Base-by-base conservation (phyloP, 2,888 invertebrate genomes). In the Xiphydria camelus region DNA sequence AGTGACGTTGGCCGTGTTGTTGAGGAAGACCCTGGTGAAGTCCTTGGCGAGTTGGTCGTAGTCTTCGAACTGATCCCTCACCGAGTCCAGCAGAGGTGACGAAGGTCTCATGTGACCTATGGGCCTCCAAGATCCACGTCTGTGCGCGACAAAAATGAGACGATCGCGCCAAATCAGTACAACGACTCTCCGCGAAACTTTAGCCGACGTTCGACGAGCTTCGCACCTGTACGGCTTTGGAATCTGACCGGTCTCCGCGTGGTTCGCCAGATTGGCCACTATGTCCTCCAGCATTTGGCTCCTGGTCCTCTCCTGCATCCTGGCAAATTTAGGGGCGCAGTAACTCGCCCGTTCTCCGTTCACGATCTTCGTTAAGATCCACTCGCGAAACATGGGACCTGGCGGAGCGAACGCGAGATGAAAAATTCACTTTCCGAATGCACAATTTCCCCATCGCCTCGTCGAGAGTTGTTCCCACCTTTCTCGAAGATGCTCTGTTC, bases 231-330 rank as follows among this genome's bases (percentile, higher is more conserved):
- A 94, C 17, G 94, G 94, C 78, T 94, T 94, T 6, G 94, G 94
- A 76, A 94, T 94, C 78, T 94, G 93, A 48, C 94, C 94, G 31
- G 94, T 94, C 78, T 94, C 94, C 0, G 92, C 93, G 68, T 94
- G 94, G 77, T 94, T 94, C 59, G 92, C 91, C 60, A 94, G 77
- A 78, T 94, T 94, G 55, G 93, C 93, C 5, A 94, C 94, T 49
- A 94, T 89, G 68, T 94, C 94, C 76, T 94, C 94, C 22, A 94
- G 80, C 94, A 94, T 94, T 76, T 94, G 94, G 51, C 90, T 91
- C 22, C 94, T 81, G 0, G 94, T 94, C 48, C 94, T 80, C 68
- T 94, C 94, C 75, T 94, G 92, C 94, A 94, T 94, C 58, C 94
- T 80, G 1, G 94, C 94, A 69, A 94, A 94, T 76, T 94, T 94